Percentiles rank a stretch among this genome's conserved stretches.
These are phyloP conservation scores for Dendroctonus valens DNA, from an alignment of 1,140 invertebrate species.

Conservation along the genomic window DNA sequence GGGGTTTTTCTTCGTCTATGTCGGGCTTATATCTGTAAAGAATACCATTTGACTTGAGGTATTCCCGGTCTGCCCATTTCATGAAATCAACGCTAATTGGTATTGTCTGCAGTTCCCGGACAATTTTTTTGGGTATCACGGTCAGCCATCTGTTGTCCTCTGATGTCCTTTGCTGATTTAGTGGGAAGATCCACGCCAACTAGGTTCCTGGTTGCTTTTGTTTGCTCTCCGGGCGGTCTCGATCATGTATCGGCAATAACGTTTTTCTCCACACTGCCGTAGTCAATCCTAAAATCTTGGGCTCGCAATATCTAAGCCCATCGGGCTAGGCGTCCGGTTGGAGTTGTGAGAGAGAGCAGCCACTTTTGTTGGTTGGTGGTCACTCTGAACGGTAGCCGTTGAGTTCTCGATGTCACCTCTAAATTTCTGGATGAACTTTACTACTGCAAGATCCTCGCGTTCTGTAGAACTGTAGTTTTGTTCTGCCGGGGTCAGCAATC, in stretches of 20 bases:
- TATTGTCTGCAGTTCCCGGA: neutral
- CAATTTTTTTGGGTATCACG: too few relatives aligned
- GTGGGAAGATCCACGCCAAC: too few relatives aligned
- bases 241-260: too few relatives aligned
- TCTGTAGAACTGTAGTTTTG: slow-evolving; percentile 49
- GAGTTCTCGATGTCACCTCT: slow-evolving; percentile 50
- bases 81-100: neutral
- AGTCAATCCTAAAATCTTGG: too few relatives aligned
- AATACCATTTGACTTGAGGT: neutral
- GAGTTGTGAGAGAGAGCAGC: slow-evolving; percentile 9
- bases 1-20: slow-evolving; percentile 12
- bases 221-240: too few relatives aligned
- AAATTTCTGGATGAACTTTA: slow-evolving; percentile 47
- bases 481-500: slow-evolving; percentile 45
- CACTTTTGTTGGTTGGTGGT: slow-evolving; percentile 18
- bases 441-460: slow-evolving; percentile 49
- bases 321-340: too few relatives aligned
- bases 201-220: too few relatives aligned
- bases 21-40: neutral
- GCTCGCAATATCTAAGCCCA: too few relatives aligned
- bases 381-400: slow-evolving; percentile 38
- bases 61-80: slow-evolving; percentile 30
- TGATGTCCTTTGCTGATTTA: too few relatives aligned
- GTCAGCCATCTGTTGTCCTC: too few relatives aligned
- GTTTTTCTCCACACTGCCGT: too few relatives aligned